Evolutionary conservation across 2,113 vertebrate genomes (phyloP).

Genomic region (Cynopterus brachyotis): DNA sequence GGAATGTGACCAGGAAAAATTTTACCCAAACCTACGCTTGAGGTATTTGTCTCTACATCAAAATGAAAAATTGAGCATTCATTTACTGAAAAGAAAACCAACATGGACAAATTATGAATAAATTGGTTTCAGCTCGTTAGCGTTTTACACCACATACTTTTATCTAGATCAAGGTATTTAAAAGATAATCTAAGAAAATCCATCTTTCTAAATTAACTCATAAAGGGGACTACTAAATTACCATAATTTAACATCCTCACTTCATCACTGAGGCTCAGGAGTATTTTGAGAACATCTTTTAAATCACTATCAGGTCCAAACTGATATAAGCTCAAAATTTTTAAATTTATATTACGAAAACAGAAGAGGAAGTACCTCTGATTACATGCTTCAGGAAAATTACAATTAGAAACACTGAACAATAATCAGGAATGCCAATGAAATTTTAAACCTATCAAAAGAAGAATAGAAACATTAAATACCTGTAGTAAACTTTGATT

Average conservation of each 20-base stretch:
- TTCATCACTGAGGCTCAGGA: background rate
- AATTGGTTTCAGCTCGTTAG: background rate
- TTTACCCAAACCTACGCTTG: background rate
- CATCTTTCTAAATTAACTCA: slow-evolving; percentile 27
- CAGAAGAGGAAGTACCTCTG: background rate
- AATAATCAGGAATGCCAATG: background rate
- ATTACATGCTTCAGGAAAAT: background rate
- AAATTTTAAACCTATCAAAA: background rate
- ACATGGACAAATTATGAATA: background rate
- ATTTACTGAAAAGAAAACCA: background rate
- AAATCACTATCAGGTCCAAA: background rate
- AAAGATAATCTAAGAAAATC: background rate
- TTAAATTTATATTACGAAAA: slow-evolving; percentile 32
- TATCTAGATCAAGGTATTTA: slow-evolving; percentile 20
- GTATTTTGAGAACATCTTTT: slow-evolving; percentile 41
- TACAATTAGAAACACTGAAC: background rate
- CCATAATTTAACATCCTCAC: slow-evolving; percentile 17
- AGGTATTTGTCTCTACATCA: background rate
- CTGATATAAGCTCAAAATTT: background rate
- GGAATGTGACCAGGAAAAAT: background rate
- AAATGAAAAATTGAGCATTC: background rate
- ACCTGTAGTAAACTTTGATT: background rate
- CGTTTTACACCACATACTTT: background rate
- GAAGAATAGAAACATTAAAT: background rate
- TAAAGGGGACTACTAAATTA: background rate